phyloP scores from a whole-genome alignment of 2,888 invertebrate species.

The Cryptus viduatorius region DNA sequence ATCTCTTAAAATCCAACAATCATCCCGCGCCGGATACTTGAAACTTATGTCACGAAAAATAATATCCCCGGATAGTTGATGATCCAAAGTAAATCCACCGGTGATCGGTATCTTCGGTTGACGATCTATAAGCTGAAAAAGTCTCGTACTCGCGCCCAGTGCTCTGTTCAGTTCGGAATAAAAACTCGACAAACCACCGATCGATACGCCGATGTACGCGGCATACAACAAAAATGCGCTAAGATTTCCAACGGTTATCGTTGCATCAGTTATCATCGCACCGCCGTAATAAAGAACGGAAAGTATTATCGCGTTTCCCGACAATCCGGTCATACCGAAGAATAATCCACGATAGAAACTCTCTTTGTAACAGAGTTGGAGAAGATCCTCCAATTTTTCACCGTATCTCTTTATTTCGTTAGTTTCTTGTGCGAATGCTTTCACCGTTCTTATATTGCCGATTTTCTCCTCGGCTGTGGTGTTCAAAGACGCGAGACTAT shows the following conservation, averaged over 20 bases:
- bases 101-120: conserved; percentile 91
- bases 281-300: conserved; percentile 97
- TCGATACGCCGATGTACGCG: conserved; percentile 95
- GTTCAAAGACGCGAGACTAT: conserved; percentile 87
- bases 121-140: conserved; percentile 96
- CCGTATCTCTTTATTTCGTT: conserved; percentile 91
- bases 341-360: conserved; percentile 94
- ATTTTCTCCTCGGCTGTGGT: conserved; percentile 94
- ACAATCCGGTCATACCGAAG: conserved; percentile 95
- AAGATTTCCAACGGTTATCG: conserved; percentile 93
- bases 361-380: conserved; percentile 94
- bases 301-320: conserved; percentile 95
- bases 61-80: conserved; percentile 88
- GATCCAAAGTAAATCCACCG: conserved; percentile 84
- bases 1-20: conserved; percentile 88
- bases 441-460: conserved; percentile 96
- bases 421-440: conserved; percentile 95
- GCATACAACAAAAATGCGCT: conserved; percentile 98
- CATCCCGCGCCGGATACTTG: conserved; percentile 89
- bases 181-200: conserved; percentile 95
- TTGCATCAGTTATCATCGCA: conserved; percentile 92
- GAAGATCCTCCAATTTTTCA: conserved; percentile 89
- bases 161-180: conserved; percentile 98
- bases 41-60: conserved; percentile 91
- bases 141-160: conserved; percentile 94